Evolutionary conservation across 2,888 invertebrate species (phyloP).

Genomic region (Beris chalybata): DNA sequence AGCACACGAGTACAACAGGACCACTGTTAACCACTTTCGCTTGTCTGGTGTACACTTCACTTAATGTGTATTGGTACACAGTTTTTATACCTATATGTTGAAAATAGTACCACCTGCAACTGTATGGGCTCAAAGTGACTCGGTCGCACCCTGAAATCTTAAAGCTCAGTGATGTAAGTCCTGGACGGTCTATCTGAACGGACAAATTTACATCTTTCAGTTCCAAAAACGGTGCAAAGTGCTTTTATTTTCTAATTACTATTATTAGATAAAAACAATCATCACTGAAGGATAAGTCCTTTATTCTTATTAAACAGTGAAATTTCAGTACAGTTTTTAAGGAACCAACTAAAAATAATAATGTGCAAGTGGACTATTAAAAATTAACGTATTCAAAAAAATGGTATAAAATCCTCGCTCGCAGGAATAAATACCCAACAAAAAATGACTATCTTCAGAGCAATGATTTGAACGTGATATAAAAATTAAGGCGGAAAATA

Average conservation of each 20-base stretch:
- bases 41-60: not conserved
- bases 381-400: no score
- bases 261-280: no score
- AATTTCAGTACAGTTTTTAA: no score
- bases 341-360: no score
- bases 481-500: not conserved
- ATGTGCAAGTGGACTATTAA: no score
- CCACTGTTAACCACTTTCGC: constrained; percentile 28
- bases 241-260: not conserved
- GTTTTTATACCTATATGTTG: not conserved
- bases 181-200: constrained; percentile 52
- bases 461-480: not conserved
- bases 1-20: constrained; percentile 4
- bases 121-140: constrained; percentile 32
- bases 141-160: constrained; percentile 53
- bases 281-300: no score
- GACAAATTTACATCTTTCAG: constrained; percentile 48
- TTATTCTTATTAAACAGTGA: no score
- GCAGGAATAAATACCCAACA: no score
- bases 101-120: constrained; percentile 21
- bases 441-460: no score
- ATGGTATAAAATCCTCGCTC: no score
- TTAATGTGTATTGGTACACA: not conserved
- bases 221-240: constrained; percentile 13
- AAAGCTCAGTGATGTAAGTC: constrained; percentile 52